phyloP scores from a whole-genome alignment of 2,113 vertebrate genomes.

The Brienomyrus brachyistius region DNA sequence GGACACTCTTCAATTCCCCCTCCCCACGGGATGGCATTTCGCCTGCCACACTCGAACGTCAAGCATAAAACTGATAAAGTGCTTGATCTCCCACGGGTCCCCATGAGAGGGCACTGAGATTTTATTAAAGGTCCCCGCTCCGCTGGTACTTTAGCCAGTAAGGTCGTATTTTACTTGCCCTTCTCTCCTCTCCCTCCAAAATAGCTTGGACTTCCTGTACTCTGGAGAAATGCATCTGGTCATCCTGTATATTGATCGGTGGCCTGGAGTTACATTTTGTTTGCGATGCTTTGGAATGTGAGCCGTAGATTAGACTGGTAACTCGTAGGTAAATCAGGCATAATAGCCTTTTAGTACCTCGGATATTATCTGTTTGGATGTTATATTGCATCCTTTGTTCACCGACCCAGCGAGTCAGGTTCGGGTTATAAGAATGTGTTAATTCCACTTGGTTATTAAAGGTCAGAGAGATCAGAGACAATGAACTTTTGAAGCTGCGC shows the following conservation, averaged over 20 bases:
- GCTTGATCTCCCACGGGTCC: background rate
- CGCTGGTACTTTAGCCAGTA: background rate
- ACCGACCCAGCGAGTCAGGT: background rate
- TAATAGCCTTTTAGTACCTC: background rate
- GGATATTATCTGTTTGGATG: background rate
- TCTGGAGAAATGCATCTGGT: background rate
- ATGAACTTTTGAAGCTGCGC: background rate
- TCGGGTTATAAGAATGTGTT: background rate
- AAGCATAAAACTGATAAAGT: background rate
- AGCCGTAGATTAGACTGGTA: background rate
- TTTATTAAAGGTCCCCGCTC: background rate
- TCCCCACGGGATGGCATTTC: background rate
- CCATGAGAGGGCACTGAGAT: background rate
- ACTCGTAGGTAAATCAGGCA: background rate
- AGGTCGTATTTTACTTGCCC: background rate
- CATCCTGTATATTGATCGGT: background rate
- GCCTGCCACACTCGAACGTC: background rate
- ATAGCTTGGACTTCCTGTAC: background rate
- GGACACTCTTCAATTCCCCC: background rate
- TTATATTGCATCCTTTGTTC: conserved; percentile 12
- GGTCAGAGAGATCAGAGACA: background rate
- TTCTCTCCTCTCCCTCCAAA: background rate
- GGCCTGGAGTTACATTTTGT: background rate
- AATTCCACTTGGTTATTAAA: background rate
- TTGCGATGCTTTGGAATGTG: background rate